Conservation (phyloP, 2,888 invertebrate species). For the Pediacus dermestoides region DNA sequence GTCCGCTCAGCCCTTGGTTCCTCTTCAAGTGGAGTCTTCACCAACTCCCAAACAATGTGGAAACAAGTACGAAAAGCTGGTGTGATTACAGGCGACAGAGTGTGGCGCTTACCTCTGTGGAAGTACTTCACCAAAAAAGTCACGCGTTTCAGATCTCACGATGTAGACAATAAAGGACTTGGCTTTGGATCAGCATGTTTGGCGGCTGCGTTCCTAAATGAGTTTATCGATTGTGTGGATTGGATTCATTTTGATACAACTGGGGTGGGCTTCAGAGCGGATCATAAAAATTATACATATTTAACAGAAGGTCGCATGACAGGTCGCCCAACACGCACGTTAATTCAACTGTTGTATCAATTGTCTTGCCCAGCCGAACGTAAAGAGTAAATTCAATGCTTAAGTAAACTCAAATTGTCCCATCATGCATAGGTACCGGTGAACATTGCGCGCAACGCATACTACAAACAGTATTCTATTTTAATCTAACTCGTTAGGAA, state of each 20-base stretch:
- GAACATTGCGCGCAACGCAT: too few relatives aligned
- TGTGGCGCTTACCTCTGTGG: slow-evolving; percentile 62
- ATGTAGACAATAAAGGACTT: slow-evolving; percentile 46
- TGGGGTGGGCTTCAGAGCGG: slow-evolving; percentile 54
- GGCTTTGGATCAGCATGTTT: slow-evolving; percentile 45
- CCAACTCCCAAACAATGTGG: slow-evolving; percentile 54
- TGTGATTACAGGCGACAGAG: slow-evolving; percentile 56
- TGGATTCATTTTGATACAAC: slow-evolving; percentile 63
- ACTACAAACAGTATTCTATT: too few relatives aligned
- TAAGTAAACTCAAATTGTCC: slow-evolving; percentile 16
- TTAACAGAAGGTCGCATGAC: slow-evolving; percentile 53
- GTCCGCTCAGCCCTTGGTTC: slow-evolving; percentile 54
- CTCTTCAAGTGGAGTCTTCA: slow-evolving; percentile 55
- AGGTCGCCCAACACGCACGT: slow-evolving; percentile 53
- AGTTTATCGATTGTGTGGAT: slow-evolving; percentile 56
- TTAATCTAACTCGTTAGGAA: too few relatives aligned
- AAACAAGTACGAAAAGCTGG: slow-evolving; percentile 54
- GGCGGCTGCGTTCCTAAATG: slow-evolving; percentile 49
- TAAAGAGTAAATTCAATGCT: slow-evolving; percentile 35
- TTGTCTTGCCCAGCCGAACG: slow-evolving; percentile 45
- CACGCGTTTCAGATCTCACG: slow-evolving; percentile 43
- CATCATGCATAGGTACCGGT: too few relatives aligned
- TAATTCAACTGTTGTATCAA: slow-evolving; percentile 51
- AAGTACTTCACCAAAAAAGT: slow-evolving; percentile 53
- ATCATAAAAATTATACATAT: slow-evolving; percentile 55